These are phyloP conservation scores for Liopterus haemorrhoidalis DNA, from an alignment of 2,888 invertebrate species.

Conservation along the genomic window DNA sequence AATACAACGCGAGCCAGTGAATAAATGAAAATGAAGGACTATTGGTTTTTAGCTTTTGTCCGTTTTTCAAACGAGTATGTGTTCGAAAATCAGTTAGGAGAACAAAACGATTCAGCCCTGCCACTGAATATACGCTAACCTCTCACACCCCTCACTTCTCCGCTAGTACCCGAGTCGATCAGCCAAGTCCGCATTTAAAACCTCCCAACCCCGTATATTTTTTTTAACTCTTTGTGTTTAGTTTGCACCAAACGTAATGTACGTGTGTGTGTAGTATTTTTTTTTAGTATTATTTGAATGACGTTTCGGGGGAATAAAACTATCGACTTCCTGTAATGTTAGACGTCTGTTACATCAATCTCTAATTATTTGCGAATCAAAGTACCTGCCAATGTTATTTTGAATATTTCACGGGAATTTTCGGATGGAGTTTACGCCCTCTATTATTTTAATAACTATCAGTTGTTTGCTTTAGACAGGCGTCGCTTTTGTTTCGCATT, in stretches of 20 bases:
- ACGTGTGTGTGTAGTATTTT: conserved; percentile 46
- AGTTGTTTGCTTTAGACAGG: no score
- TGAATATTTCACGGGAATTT: no score
- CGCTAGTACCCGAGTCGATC: no score
- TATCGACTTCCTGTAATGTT: conserved; percentile 23
- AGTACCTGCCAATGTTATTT: conserved; percentile 13
- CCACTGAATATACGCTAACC: conserved; percentile 31
- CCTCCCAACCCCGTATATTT: conserved; percentile 36
- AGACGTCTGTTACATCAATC: conserved; percentile 22
- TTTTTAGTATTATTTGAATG: conserved; percentile 35
- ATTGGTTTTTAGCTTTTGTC: conserved; percentile 50
- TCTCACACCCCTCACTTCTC: no score
- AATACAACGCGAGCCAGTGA: conserved; percentile 46
- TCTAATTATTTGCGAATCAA: conserved; percentile 23
- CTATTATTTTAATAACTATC: no score
- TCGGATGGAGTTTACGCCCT: no score
- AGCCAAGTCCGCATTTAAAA: background rate
- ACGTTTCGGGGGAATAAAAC: conserved; percentile 19
- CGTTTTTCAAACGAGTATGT: conserved; percentile 44
- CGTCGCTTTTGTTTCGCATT: no score
- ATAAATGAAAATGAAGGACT: conserved; percentile 49
- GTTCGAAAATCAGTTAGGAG: conserved; percentile 47
- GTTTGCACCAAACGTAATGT: conserved; percentile 39
- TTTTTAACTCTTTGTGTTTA: conserved; percentile 48
- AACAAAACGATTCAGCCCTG: conserved; percentile 43